Percentiles rank a stretch among this genome's conserved stretches.
phyloP scores from a whole-genome alignment of 2,797 vertebrate genomes.

The Hydrophis major region DNA sequence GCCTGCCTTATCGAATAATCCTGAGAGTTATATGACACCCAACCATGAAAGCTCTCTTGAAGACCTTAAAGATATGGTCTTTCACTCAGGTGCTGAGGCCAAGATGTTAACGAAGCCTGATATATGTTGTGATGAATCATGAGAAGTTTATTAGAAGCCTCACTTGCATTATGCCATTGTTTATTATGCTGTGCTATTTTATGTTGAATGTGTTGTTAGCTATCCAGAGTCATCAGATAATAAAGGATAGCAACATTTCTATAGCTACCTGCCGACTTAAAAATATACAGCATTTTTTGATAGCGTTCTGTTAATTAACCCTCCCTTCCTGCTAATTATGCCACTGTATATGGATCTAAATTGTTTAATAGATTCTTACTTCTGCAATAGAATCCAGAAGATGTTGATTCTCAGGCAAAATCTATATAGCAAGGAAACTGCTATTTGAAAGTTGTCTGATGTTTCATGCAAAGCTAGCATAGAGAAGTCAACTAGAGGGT shows the following conservation, averaged over 20 bases:
- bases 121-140: neutral
- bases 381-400: conserved; percentile 17
- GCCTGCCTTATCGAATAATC: neutral
- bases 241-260: neutral
- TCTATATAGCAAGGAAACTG: conserved; percentile 32
- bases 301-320: neutral
- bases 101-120: neutral
- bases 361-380: conserved; percentile 29
- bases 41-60: neutral
- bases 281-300: neutral
- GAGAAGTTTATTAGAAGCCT: neutral
- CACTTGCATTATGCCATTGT: neutral
- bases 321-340: conserved; percentile 26
- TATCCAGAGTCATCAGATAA: neutral
- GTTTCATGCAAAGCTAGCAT: conserved; percentile 11
- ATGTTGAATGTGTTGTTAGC: neutral
- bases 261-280: neutral
- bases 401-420: conserved; percentile 14
- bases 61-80: neutral
- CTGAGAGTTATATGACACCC: neutral
- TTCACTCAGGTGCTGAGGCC: neutral
- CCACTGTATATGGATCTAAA: conserved; percentile 45
- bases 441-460: conserved; percentile 29
- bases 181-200: neutral
- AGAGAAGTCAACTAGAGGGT: conserved; percentile 15